Conservation (phyloP, 2,888 invertebrate genomes). For the Luperina nickerlii region DNA sequence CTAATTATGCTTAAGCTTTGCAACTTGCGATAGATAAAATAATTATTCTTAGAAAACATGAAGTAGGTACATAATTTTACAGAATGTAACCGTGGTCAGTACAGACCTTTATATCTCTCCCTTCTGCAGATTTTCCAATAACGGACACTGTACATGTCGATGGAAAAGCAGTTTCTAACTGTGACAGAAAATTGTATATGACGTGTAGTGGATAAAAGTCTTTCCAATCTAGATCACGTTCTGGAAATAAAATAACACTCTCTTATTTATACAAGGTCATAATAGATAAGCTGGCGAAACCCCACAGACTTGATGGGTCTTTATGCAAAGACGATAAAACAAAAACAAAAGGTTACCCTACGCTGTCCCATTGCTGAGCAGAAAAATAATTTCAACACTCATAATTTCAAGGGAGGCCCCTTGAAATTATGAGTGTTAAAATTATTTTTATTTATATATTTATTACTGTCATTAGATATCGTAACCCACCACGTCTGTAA, state of each 20-base stretch:
- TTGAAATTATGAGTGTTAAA: too few relatives aligned
- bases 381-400: too few relatives aligned
- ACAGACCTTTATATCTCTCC: conserved; percentile 92
- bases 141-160: conserved; percentile 93
- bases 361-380: too few relatives aligned
- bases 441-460: too few relatives aligned
- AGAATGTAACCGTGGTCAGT: neutral
- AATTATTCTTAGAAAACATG: neutral
- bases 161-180: conserved; percentile 93
- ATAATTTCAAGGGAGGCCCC: too few relatives aligned
- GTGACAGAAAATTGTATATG: conserved; percentile 93
- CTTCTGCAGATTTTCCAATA: conserved; percentile 94
- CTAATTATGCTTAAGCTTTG: too few relatives aligned
- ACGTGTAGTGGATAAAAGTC: conserved; percentile 93
- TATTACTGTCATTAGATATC: too few relatives aligned
- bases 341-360: neutral
- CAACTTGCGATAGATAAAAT: neutral
- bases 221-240: conserved; percentile 92
- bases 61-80: neutral
- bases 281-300: neutral
- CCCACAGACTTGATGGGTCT: neutral
- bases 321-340: neutral
- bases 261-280: neutral
- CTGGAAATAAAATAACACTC: conserved; percentile 69
- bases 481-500: too few relatives aligned